Evolutionary conservation across 2,888 invertebrate species (phyloP), one percentile per base, ranked within the genome.

Genomic region (Drosophila borborema): DNA sequence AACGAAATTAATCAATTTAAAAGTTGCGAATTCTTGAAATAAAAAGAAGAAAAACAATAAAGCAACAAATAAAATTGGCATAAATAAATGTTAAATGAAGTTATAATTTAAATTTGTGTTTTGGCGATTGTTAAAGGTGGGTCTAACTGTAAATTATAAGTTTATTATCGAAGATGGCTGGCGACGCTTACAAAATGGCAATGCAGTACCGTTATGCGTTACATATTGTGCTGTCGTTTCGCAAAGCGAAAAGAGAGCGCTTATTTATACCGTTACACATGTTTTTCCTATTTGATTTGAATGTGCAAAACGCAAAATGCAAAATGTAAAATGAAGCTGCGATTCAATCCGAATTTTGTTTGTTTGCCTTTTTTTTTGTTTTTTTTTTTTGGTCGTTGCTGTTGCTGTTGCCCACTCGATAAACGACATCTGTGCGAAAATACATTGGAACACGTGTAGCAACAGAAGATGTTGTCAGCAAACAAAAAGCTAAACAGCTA

Each of bases 201-300:
- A 51, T 40, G 23, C 9, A 43, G 7, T 75, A 73, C 69, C 76
- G 73, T 56, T 69, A 69, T 46, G 1, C 38, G 23, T 61, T 16
- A 2, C 9, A 54, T 12, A n/a, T 16, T 36, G 34, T 43, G 23
- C 34, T 38, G 14, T 10, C 48, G 45, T 45, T 46, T 62, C 20
- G 49, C 16, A 38, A 16, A 28, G 3, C 12, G 10, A 28, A 64
- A 64, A 55, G 56, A 48, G 51, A 60, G 51, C 49, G 46, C 18
- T 31, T 18, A 61, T 54, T 64, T 58, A 36, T 64, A 56, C 81
- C 80, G 65, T 86, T 86, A 86, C 63, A 82, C 62, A 65, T 85
- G 64, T 67, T 38, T 36, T 20, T 45, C 6, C 40, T 51, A 55
- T 69, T 51, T 76, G 59, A 61, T 65, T 58, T 62, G 62, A 67